A percentile compares a stretch with the other conserved stretches of the same genome.
phyloP scores from a whole-genome alignment of 2,888 invertebrate species.

The Julus scandinavius region DNA sequence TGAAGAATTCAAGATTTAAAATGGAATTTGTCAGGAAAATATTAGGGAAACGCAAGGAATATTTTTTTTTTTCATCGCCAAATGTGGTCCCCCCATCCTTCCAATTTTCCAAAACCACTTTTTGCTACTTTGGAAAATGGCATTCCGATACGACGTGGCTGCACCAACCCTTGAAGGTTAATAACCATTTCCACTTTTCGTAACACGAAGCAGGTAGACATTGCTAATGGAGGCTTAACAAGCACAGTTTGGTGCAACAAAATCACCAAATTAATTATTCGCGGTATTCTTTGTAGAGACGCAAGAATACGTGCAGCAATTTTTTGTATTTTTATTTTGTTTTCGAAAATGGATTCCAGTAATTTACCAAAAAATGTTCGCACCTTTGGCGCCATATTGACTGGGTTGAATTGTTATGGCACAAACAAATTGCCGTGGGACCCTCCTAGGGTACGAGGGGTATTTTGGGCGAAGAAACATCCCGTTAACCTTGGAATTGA shows the following conservation, averaged over 20 bases:
- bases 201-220: conserved; percentile 24
- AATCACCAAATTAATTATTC: not conserved
- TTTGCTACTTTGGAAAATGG: not conserved
- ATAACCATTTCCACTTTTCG: conserved; percentile 21
- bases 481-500: not conserved
- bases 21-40: not conserved
- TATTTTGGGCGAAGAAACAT: not conserved
- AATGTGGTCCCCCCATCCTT: not conserved
- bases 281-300: not conserved
- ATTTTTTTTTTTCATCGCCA: not conserved
- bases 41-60: not conserved
- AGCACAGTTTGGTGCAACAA: not conserved
- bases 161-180: conserved; percentile 33
- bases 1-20: too few relatives aligned
- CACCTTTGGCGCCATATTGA: not conserved
- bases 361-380: too few relatives aligned
- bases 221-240: not conserved
- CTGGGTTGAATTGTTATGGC: not conserved
- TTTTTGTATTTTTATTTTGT: too few relatives aligned
- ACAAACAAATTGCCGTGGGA: not conserved
- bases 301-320: too few relatives aligned
- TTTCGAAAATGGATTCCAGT: too few relatives aligned
- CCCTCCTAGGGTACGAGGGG: not conserved
- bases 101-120: conserved; percentile 25
- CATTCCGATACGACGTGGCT: conserved; percentile 33